Conservation (phyloP, 1,140 invertebrate species). For the Aphelenchoides fujianensis region DNA sequence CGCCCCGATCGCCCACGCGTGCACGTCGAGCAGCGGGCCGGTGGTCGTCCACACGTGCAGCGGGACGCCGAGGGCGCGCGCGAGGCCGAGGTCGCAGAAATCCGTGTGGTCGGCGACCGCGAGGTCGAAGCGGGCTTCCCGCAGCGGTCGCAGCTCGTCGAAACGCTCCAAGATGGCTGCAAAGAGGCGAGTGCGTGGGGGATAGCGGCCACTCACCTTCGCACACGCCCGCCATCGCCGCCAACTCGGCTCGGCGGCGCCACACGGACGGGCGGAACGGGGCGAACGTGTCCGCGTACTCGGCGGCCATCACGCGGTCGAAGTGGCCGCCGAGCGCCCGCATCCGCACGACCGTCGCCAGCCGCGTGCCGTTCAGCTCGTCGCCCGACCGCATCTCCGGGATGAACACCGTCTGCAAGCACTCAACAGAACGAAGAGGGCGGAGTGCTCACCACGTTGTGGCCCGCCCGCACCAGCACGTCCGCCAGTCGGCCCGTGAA, state of each 20-base stretch:
- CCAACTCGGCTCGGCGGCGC: constrained; percentile 4
- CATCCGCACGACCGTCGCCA: constrained; percentile 43
- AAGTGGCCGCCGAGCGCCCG: constrained; percentile 20
- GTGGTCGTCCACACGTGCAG: constrained; percentile 37
- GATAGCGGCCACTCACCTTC: constrained; percentile 18
- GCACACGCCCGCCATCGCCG: not conserved
- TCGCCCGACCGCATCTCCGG: constrained; percentile 30
- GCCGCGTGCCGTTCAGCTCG: constrained; percentile 39
- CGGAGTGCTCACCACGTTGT: constrained; percentile 6
- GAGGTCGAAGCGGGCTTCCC: constrained; percentile 41
- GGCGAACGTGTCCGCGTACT: constrained; percentile 19
- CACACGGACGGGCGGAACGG: not conserved
- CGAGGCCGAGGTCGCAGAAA: constrained; percentile 38
- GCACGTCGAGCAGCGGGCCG: constrained; percentile 35
- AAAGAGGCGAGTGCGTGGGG: constrained; percentile 4
- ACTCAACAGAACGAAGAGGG: not conserved
- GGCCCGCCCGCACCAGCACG: constrained; percentile 28
- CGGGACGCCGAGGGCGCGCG: constrained; percentile 34
- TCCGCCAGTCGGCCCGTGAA: constrained; percentile 37
- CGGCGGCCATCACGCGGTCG: not conserved
- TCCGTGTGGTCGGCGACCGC: constrained; percentile 37
- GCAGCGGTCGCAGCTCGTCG: constrained; percentile 39
- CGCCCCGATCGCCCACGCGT: constrained; percentile 29
- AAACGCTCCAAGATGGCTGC: constrained; percentile 37
- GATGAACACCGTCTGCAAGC: constrained; percentile 29